Evolutionary conservation across 2,797 vertebrate genomes (phyloP).

Genomic region (Pogoniulus pusillus): DNA sequence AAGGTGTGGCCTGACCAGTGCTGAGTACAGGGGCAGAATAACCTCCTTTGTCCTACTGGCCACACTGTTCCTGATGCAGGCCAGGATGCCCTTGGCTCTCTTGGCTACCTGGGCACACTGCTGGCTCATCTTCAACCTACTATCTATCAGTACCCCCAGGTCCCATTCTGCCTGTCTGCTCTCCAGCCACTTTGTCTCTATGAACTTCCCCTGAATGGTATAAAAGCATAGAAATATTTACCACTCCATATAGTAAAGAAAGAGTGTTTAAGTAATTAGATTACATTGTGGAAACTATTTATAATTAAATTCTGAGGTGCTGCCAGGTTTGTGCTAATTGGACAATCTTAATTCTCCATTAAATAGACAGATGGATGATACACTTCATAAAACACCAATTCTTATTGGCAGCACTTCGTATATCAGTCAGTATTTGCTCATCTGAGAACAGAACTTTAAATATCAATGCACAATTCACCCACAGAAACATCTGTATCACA

Average conservation of each 20-base stretch:
- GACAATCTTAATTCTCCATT: not conserved
- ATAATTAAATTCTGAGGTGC: not conserved
- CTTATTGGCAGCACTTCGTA: not conserved
- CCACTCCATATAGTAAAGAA: not conserved
- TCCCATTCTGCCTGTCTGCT: no score
- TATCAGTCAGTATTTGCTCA: not conserved
- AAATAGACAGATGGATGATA: not conserved
- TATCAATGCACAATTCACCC: not conserved
- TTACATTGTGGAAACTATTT: not conserved
- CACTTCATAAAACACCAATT: not conserved
- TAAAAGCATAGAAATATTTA: not conserved
- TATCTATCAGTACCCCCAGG: no score
- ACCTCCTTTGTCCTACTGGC: no score
- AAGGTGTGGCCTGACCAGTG: no score
- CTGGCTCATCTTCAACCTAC: no score
- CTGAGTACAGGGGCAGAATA: no score
- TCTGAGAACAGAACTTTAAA: conserved; percentile 6
- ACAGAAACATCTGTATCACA: not conserved
- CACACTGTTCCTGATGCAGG: no score
- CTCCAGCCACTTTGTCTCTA: no score
- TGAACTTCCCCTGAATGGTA: not conserved
- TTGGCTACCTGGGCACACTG: no score
- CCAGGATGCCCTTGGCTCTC: no score
- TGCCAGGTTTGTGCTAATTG: conserved; percentile 7
- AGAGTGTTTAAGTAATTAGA: not conserved